Evolutionary conservation across 2,113 vertebrate species (phyloP), one percentile per base, ranked within the genome.

Genomic region (Garra rufa): DNA sequence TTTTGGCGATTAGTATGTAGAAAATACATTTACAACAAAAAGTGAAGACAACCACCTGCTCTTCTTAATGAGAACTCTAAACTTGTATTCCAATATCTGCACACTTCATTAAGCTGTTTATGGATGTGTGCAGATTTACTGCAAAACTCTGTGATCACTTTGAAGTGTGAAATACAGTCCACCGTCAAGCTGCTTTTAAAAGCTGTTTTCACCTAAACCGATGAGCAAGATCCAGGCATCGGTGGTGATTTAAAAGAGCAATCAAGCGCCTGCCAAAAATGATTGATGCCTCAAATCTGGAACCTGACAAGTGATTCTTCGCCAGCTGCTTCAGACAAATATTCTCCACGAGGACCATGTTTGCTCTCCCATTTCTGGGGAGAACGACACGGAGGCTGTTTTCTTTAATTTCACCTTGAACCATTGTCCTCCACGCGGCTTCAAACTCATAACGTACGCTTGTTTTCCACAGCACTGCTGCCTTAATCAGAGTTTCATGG

Each of bases 231-330:
- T 93, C 89, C 93, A 90, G 85, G 85, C 88, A 82, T 89, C 82
- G 75, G 44, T 82, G 55, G 87, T 91, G 95, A 95, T 94, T 95
- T 94, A 95, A 94, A 90, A 85, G 88, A 91, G 88, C 89, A 93
- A 94, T 95, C 93, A 94, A 83, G 86, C 90, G 81, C 28, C 41
- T 93, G 93, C 94, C 94, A 93, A 86, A 91, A 85, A 77, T 94
- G 92, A 96, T 89, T 91, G 91, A 95, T 95, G 85, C 71, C 59
- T 90, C 88, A 55, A 84, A 91, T 93, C 87, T 87, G 77, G 89
- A 89, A 76, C 21, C n/a, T 93, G 88, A 88, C 89, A 91, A 86
- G 90, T 89, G 91, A 92, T 92, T 94, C 91, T 90, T 92, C 92
- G 91, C 90, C 87, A 91, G 88, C 88, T 88, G 88, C 87, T 46